Base-by-base conservation (phyloP, 1,140 invertebrate species). In the Polypedilum vanderplanki region DNA sequence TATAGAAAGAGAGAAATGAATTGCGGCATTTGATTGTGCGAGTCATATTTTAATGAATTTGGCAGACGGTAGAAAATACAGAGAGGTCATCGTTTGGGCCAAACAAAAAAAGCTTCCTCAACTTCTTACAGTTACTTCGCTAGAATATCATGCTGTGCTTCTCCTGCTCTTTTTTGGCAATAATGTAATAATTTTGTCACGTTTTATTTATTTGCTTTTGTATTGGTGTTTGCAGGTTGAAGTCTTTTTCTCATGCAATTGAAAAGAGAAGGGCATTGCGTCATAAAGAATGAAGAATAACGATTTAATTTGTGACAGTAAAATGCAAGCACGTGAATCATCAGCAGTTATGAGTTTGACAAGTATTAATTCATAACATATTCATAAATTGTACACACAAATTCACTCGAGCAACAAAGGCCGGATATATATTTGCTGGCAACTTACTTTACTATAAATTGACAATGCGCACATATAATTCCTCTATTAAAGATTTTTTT, bases 301-400 rank as follows among this genome's bases (percentile, higher is more conserved):
- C 65, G 17, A 18, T 70, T 70, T 70, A 70, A 70, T 70, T 33
- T 70, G 65, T 70, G 65, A 70, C 65, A 70, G 17, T 20, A 70
- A 22, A 33, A 5, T 3, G 24, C 5, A 33, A 70, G 65, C 65
- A 70, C 65, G 65, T 70, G 65, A 70, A 70, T 70, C 65, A 70
- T 70, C 46, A 57, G 46, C 46, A 12, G 46, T 70, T 22, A 70
- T 18, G 10, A 57, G 46, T 3, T 9, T 70, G 65, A 70, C 65
- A 70, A 17, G 65, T 70, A 20, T 20, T 70, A 70, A 70, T 22
- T 70, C 65, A 70, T 57, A 70, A 70, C 17, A 70, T 70, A 4
- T 9, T 70, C 9, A 70, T 18, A 20, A 70, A 70, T 22, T 22
- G 46, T 70, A 70, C 15, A 70, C n/a, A 20, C 20, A 70, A 18